These are phyloP conservation scores for Teleopsis dalmanni DNA, from an alignment of 1,140 invertebrate species.

Conservation along the genomic window DNA sequence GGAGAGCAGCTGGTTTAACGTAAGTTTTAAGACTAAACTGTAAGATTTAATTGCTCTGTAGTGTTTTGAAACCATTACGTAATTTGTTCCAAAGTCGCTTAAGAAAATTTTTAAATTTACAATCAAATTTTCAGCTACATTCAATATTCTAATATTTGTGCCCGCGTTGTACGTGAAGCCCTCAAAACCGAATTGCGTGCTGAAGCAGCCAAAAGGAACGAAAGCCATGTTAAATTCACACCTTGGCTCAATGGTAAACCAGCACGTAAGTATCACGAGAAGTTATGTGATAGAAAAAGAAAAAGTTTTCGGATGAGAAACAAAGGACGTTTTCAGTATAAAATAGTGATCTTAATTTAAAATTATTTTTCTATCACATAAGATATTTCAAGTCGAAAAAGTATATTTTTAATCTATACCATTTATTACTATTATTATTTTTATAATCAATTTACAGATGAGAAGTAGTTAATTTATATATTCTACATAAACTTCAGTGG, in stretches of 20 bases:
- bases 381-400: not conserved
- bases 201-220: conserved; percentile 69
- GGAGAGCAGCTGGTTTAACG: conserved; percentile 59
- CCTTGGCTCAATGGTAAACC: conserved; percentile 81
- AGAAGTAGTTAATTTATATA: too few species aligned
- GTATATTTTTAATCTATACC: not conserved
- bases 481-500: too few species aligned
- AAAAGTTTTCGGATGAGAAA: too few species aligned
- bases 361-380: not conserved
- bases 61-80: too few species aligned
- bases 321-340: too few species aligned
- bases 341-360: too few species aligned
- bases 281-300: too few species aligned
- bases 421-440: conserved; percentile 7
- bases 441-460: conserved; percentile 24
- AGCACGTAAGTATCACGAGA: conserved; percentile 68
- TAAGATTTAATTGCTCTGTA: too few species aligned
- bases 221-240: conserved; percentile 68
- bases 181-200: conserved; percentile 64
- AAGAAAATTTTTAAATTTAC: conserved; percentile 3
- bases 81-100: conserved; percentile 18
- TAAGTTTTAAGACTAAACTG: conserved; percentile 39
- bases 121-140: conserved; percentile 66
- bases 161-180: conserved; percentile 66
- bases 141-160: conserved; percentile 86